These are phyloP conservation scores for Achatina immaculata DNA, from an alignment of 1,140 invertebrate species.

Conservation along the genomic window DNA sequence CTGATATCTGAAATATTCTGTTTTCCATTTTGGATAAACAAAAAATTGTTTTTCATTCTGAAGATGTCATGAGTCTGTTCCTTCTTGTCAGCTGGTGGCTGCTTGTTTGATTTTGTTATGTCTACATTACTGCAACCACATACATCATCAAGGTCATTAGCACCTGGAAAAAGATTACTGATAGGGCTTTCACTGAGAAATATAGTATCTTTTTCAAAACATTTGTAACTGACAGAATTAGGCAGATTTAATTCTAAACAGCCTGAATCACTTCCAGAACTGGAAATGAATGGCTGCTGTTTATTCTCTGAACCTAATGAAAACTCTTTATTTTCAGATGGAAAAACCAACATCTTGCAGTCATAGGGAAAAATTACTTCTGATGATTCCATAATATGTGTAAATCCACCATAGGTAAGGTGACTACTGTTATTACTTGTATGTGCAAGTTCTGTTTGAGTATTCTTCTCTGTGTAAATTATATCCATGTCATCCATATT, in stretches of 20 bases:
- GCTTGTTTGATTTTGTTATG: neutral
- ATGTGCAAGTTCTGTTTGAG: neutral
- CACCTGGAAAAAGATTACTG: neutral
- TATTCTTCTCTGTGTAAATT: neutral
- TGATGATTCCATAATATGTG: neutral
- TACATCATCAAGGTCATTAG: neutral
- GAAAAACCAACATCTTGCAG: neutral
- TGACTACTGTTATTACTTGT: neutral
- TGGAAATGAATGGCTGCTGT: neutral
- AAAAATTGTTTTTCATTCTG: neutral
- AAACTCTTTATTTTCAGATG: neutral
- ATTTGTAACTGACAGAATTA: neutral
- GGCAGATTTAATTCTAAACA: neutral
- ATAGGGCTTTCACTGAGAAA: neutral
- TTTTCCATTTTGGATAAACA: neutral
- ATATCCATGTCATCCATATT: slow-evolving; percentile 36
- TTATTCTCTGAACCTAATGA: neutral
- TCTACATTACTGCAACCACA: neutral
- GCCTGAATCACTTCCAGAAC: neutral
- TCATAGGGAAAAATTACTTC: neutral
- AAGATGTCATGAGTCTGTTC: neutral
- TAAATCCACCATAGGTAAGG: neutral
- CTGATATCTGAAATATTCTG: neutral
- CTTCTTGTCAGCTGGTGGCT: neutral
- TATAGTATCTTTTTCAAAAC: neutral